A percentile compares a stretch with the other conserved stretches of the same genome.
Conservation (phyloP, 53 echinoderm and acorn worm species). For the Hippasteria phrygiana region DNA sequence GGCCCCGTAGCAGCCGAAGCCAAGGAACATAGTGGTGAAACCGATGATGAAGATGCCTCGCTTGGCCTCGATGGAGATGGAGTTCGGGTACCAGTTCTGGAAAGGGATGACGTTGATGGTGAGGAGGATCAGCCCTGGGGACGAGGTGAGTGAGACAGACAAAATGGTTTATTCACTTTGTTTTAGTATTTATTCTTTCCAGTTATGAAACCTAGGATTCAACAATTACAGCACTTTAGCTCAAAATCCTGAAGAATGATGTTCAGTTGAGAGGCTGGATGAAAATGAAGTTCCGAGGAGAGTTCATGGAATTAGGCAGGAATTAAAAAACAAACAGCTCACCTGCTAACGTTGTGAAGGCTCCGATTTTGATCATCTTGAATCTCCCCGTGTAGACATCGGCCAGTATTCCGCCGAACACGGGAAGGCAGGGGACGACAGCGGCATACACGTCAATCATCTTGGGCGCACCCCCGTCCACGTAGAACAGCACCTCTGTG, state of each 20-base stretch:
- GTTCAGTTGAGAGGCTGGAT: too few relatives aligned
- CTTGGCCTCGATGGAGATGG: conserved; percentile 65
- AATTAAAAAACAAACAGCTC: not conserved
- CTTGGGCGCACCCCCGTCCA: conserved; percentile 64
- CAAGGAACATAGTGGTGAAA: conserved; percentile 74
- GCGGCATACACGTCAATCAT: conserved; percentile 79
- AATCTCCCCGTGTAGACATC: conserved; percentile 63
- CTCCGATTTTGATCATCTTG: conserved; percentile 64
- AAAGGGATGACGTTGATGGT: conserved; percentile 69
- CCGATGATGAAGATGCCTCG: conserved; percentile 77
- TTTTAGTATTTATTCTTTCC: too few relatives aligned
- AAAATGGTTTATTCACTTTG: too few relatives aligned
- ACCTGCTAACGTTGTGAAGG: conserved; percentile 69
- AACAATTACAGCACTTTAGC: too few relatives aligned
- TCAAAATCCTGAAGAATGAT: too few relatives aligned
- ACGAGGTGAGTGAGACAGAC: not conserved
- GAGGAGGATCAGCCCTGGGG: conserved; percentile 63
- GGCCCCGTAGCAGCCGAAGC: conserved; percentile 73
- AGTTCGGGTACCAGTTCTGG: conserved; percentile 45
- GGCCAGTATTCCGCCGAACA: conserved; percentile 79
- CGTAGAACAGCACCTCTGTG: conserved; percentile 57
- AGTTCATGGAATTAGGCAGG: not conserved
- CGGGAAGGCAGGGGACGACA: conserved; percentile 71
- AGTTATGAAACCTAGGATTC: too few relatives aligned
- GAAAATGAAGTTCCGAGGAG: too few relatives aligned